A percentile compares a stretch with the other conserved stretches of the same genome.
These are phyloP conservation scores for Diplogasteroides magnus DNA, from an alignment of 1,140 invertebrate species.

Conservation along the genomic window DNA sequence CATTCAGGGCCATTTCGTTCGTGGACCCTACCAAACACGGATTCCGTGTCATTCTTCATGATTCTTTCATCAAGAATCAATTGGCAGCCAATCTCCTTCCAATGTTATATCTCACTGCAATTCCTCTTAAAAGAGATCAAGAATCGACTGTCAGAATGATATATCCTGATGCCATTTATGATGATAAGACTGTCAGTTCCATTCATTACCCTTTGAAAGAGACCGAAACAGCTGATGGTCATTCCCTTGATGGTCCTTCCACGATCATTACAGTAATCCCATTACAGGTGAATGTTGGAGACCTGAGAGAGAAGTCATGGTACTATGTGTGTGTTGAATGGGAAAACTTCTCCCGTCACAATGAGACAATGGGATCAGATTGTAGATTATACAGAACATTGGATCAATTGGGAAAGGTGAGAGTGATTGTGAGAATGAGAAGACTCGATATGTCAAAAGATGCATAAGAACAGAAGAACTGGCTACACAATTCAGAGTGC, in stretches of 20 bases:
- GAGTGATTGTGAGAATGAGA: too few relatives aligned
- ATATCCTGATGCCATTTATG: slow-evolving; percentile 22
- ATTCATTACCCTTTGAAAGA: neutral
- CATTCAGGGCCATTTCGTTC: slow-evolving; percentile 20
- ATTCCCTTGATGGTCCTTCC: too few relatives aligned
- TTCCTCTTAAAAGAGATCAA: slow-evolving; percentile 17
- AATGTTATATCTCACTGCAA: slow-evolving; percentile 21
- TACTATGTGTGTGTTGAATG: slow-evolving; percentile 29
- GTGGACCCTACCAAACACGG: slow-evolving; percentile 22
- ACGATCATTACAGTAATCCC: neutral
- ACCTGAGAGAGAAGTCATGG: slow-evolving; percentile 20
- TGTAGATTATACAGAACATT: slow-evolving; percentile 21
- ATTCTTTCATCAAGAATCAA: slow-evolving; percentile 21
- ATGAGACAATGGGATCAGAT: slow-evolving; percentile 25
- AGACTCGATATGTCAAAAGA: too few relatives aligned
- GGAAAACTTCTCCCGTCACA: slow-evolving; percentile 27
- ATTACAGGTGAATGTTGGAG: slow-evolving; percentile 9
- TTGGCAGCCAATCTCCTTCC: slow-evolving; percentile 16
- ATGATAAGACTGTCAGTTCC: slow-evolving; percentile 13
- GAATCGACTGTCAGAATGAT: slow-evolving; percentile 6
- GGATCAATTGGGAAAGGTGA: slow-evolving; percentile 21
- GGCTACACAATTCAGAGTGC: too few relatives aligned
- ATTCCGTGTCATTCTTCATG: slow-evolving; percentile 24
- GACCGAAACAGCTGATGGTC: too few relatives aligned
- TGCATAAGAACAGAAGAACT: too few relatives aligned